phyloP scores from a whole-genome alignment of 2,797 vertebrate species.

The Iguana delicatissima region DNA sequence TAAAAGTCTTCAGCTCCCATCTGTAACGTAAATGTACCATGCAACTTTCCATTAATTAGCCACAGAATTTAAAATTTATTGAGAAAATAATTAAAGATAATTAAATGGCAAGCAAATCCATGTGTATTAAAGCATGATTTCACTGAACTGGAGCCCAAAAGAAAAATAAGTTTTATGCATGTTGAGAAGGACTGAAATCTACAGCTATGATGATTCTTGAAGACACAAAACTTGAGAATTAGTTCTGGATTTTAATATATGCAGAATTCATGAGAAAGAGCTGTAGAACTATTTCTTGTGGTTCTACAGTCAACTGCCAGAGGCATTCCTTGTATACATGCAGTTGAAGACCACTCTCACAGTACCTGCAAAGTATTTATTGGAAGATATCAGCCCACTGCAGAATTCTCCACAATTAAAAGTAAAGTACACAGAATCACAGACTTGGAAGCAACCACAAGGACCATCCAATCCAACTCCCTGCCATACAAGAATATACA shows the following conservation, averaged over 20 bases:
- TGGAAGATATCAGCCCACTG: accelerated
- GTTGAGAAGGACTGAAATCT: neutral
- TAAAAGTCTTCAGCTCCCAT: neutral
- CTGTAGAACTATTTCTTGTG: neutral
- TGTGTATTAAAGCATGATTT: neutral
- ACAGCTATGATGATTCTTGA: neutral
- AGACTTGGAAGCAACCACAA: too few relatives aligned
- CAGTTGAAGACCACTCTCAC: neutral
- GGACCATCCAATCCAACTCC: too few relatives aligned
- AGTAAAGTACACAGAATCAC: constrained; percentile 4
- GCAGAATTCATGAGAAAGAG: neutral
- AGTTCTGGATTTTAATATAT: neutral
- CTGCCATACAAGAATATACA: too few relatives aligned
- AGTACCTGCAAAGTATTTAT: too few relatives aligned
- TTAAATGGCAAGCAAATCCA: neutral
- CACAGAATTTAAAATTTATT: neutral
- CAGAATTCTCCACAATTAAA: neutral
- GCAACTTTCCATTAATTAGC: neutral
- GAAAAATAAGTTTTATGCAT: neutral
- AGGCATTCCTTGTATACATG: neutral
- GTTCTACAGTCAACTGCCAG: neutral
- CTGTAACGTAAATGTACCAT: neutral
- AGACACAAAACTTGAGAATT: neutral
- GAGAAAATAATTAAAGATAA: neutral
- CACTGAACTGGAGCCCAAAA: neutral